A percentile compares a stretch with the other conserved stretches of the same genome.
phyloP scores from a whole-genome alignment of 2,797 vertebrate genomes.

The Scolopax rusticola region DNA sequence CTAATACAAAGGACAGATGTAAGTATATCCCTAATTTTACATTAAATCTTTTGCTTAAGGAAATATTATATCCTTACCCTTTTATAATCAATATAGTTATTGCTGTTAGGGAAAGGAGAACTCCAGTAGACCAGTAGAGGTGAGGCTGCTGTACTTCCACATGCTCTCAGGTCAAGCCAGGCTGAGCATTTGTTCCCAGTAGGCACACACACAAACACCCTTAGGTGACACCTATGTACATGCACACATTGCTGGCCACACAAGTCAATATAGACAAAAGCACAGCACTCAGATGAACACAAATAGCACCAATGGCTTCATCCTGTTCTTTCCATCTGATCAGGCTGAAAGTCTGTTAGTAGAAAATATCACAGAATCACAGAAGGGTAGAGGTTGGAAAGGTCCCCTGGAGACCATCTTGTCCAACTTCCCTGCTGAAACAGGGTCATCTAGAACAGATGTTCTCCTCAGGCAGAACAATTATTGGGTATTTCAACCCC shows the following conservation, averaged over 20 bases:
- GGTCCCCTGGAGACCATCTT: not conserved
- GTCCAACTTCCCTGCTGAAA: not conserved
- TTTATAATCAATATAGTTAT: not conserved
- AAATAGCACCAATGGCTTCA: not conserved
- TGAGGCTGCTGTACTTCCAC: not conserved
- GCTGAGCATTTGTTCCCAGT: not conserved
- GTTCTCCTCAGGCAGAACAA: not conserved
- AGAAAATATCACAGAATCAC: not conserved
- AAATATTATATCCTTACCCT: not conserved
- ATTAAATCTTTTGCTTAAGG: not conserved
- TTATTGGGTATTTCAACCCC: not conserved
- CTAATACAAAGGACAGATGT: not conserved
- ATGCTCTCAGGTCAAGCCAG: not conserved
- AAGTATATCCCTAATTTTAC: conserved; percentile 3
- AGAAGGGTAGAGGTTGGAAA: not conserved
- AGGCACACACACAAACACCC: not conserved
- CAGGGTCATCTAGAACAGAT: not conserved
- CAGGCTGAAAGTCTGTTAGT: not conserved
- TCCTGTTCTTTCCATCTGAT: not conserved
- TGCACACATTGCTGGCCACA: not conserved
- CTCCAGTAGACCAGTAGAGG: not conserved
- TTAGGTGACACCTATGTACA: not conserved
- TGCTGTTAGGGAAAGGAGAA: not conserved
- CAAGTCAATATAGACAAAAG: not conserved
- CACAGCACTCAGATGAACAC: not conserved